A percentile compares a stretch with the other conserved stretches of the same genome.
These are phyloP conservation scores for Sorex fumeus DNA, from an alignment of 2,113 vertebrate species.

Conservation along the genomic window DNA sequence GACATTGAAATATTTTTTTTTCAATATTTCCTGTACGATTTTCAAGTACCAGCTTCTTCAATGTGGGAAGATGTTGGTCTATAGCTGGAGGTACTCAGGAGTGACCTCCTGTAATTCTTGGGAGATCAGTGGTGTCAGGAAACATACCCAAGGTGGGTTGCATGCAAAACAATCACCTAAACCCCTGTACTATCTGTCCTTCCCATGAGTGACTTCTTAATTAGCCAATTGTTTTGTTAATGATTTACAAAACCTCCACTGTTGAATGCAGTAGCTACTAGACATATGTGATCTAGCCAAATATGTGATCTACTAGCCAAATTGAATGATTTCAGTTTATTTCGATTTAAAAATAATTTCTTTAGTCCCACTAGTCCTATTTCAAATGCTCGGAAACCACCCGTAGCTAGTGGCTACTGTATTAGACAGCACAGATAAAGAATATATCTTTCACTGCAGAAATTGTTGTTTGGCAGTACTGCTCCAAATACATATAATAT, in stretches of 20 bases:
- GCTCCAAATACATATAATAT: background rate
- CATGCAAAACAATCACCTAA: no score
- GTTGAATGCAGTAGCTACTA: background rate
- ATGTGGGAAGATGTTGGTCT: no score
- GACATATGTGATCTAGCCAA: constrained; percentile 5
- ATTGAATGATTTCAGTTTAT: background rate
- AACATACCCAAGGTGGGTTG: no score
- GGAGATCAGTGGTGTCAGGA: no score
- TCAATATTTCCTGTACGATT: constrained; percentile 7
- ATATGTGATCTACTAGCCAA: background rate
- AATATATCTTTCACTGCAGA: background rate
- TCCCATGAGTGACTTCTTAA: no score
- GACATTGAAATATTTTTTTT: background rate
- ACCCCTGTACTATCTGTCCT: no score
- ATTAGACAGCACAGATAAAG: background rate
- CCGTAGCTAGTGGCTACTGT: background rate
- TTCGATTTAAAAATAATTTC: background rate
- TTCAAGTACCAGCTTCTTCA: background rate
- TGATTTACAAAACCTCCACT: background rate
- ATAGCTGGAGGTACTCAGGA: no score
- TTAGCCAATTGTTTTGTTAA: background rate
- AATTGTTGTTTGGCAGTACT: background rate
- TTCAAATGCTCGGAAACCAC: background rate
- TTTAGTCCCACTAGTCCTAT: background rate
- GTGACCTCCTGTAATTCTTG: no score